Percentiles rank a stretch among this genome's conserved stretches.
These are phyloP conservation scores for Liasis olivaceus DNA, from an alignment of 2,797 vertebrate genomes.

Conservation along the genomic window DNA sequence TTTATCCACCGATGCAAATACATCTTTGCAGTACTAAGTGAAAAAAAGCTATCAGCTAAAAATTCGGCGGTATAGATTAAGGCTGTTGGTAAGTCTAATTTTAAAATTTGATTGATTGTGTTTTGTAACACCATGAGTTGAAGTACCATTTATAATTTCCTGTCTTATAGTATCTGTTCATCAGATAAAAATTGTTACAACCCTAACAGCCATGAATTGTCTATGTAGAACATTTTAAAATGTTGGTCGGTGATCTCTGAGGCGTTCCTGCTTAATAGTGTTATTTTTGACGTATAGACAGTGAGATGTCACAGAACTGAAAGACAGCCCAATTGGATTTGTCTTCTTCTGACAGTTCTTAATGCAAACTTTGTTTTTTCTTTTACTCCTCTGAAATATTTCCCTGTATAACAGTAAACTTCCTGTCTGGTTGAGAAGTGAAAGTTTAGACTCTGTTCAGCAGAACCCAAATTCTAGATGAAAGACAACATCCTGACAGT, in stretches of 20 bases:
- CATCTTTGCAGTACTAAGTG: constrained; percentile 2
- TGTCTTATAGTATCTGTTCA: constrained; percentile 60
- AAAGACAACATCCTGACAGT: not conserved
- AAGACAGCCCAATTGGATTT: not conserved
- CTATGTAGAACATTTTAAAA: constrained; percentile 31
- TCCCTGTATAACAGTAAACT: not conserved
- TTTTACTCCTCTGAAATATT: no score
- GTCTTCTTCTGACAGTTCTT: not conserved
- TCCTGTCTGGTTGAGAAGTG: not conserved
- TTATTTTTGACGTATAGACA: not conserved
- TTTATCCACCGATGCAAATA: not conserved
- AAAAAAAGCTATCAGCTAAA: constrained; percentile 27
- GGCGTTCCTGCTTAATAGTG: constrained; percentile 25
- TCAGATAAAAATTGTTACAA: constrained; percentile 72
- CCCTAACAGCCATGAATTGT: constrained; percentile 56
- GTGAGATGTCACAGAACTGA: not conserved
- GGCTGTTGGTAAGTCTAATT: constrained; percentile 28
- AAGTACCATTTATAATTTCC: constrained; percentile 57
- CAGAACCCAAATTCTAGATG: not conserved
- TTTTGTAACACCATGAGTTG: constrained; percentile 58
- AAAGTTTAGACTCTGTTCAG: not conserved
- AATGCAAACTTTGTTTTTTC: not conserved
- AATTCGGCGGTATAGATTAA: constrained; percentile 37
- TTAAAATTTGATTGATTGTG: constrained; percentile 20
- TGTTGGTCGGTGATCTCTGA: constrained; percentile 24